These are phyloP conservation scores for Palloptera scutellata DNA, from an alignment of 2,888 invertebrate species.

Conservation along the genomic window DNA sequence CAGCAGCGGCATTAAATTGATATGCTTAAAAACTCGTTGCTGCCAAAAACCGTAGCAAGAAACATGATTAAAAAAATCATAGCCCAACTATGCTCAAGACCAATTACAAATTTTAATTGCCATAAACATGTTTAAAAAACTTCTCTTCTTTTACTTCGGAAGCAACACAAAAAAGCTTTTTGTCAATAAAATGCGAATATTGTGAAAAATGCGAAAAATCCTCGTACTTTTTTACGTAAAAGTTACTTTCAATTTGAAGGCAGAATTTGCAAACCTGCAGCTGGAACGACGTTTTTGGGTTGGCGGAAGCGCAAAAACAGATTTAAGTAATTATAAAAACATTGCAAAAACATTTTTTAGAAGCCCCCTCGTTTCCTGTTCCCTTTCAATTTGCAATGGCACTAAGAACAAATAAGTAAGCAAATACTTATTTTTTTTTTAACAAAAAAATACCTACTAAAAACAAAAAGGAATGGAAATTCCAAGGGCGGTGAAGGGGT, in stretches of 20 bases:
- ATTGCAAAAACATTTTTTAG: slow-evolving; percentile 16
- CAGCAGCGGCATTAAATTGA: no score
- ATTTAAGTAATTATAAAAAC: slow-evolving; percentile 25
- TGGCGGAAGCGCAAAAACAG: not conserved
- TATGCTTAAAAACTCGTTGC: not conserved
- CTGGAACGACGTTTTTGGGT: not conserved
- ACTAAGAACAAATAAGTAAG: not conserved
- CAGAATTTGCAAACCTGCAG: not conserved
- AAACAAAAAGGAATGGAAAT: no score
- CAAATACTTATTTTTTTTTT: no score
- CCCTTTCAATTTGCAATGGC: not conserved
- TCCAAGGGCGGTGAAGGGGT: no score
- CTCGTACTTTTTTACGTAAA: not conserved
- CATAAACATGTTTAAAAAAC: slow-evolving; percentile 5
- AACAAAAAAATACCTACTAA: no score
- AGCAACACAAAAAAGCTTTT: slow-evolving; percentile 2
- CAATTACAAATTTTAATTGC: slow-evolving; percentile 23
- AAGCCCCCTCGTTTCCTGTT: not conserved
- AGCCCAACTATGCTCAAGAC: slow-evolving; percentile 21
- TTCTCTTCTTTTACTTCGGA: not conserved
- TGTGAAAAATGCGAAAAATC: not conserved
- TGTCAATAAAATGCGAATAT: slow-evolving; percentile 5
- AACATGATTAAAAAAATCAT: slow-evolving; percentile 7
- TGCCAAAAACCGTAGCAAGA: not conserved
- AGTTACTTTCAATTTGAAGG: not conserved